Conservation (phyloP, 2,113 vertebrate species). For the Morone saxatilis region DNA sequence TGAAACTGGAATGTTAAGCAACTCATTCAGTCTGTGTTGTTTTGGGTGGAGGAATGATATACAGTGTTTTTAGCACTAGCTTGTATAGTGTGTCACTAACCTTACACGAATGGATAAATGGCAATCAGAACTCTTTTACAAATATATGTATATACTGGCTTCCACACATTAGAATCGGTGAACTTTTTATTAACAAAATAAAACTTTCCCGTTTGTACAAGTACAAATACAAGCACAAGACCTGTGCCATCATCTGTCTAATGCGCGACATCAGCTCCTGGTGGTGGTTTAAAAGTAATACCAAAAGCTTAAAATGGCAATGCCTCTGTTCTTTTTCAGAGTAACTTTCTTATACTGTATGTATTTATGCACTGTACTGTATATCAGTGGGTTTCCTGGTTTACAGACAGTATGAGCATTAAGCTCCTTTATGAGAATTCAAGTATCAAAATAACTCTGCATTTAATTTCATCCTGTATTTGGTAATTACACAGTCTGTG, state of each 20-base stretch:
- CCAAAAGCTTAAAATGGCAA: not conserved
- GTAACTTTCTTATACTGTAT: not conserved
- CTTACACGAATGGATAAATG: not conserved
- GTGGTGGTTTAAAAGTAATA: not conserved
- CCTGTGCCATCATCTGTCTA: not conserved
- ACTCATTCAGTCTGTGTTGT: not conserved
- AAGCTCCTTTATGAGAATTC: not conserved
- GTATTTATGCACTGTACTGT: not conserved
- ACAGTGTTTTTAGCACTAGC: not conserved
- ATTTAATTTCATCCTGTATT: conserved; percentile 2
- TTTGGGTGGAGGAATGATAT: too few species aligned
- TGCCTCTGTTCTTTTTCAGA: not conserved
- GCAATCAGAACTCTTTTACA: not conserved
- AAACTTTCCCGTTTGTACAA: not conserved
- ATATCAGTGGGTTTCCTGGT: not conserved
- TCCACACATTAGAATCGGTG: not conserved
- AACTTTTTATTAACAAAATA: not conserved
- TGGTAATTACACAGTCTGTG: not conserved
- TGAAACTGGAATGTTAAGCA: too few species aligned
- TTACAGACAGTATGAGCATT: not conserved
- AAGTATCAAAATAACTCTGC: not conserved
- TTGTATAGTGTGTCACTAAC: not conserved
- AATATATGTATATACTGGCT: not conserved
- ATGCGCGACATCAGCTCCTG: not conserved
- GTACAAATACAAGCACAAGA: too few species aligned